Evolutionary conservation across 2,113 vertebrate species (phyloP), one percentile per base, ranked within the genome.

Genomic region (Phyllostomus hastatus): DNA sequence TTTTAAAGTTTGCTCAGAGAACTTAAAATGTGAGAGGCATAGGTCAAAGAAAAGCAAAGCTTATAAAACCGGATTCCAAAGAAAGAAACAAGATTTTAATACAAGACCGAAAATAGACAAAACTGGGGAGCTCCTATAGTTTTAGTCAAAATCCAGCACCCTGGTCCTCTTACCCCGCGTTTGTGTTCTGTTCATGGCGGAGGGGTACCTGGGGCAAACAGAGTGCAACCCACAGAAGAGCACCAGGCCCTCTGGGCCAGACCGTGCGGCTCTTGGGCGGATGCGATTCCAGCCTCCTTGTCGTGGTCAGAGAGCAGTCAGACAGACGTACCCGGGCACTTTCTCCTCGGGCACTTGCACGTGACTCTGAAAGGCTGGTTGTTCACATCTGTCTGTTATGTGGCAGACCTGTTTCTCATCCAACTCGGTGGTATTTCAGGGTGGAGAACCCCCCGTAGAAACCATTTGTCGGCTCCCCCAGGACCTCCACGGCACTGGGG

Each of bases 371-470:
- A 72, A 2, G 97, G 94, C 79, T 38, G 92, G 82, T 97, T 66
- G 70, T 96, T 97, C 50, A 91, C 80, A 22, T 97, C 95, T 1
- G 85, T 95, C 82, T 98, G 97, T 85, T 92, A 98, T 83, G 33
- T 54, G 66, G 94, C 94, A 97, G 35, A 76, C 48, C 0, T 96
- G 90, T 35, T 95, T 96, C 61, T 97, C 95, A 38, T 88, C 64
- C 75, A 96, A 89, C 73, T 94, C 96, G 67, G 97, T 95, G 89
- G 31, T 97, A 97, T 50, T 87, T 97, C 81, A 98, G 87, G 24
- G 95, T 87, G 15, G 97, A 97, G 73, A 66, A 7, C 10, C 10
- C 59, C 59, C 59, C 28, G 26, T 61, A 28, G 59, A 12, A 61
- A 26, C 26, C 4, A 10, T 31, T 61, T 10, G 11, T 61, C 59